Base-by-base conservation (phyloP, 2,888 invertebrate species). In the Drosophila setosimentum region DNA sequence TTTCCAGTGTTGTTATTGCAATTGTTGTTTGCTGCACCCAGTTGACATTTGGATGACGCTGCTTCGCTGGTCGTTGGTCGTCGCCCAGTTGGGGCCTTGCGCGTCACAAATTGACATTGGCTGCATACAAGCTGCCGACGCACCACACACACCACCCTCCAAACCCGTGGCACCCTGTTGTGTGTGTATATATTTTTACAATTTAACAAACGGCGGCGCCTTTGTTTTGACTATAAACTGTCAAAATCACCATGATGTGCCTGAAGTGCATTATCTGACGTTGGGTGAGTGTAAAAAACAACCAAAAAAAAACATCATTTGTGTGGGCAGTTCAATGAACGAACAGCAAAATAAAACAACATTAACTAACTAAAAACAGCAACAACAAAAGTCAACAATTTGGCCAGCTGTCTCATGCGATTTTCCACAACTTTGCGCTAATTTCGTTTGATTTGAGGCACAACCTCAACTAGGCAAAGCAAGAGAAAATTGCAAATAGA, bases 191-290 rank as follows among this genome's bases (percentile, higher is more conserved):
- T 51, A 29, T 48, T 37, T 48, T 63, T 53, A 60, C 62, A 67
- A 67, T 86, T 80, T 77, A 82, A 78, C 85, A 89, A 82, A 72
- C 67, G 69, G 80, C 89, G 90, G 87, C 85, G 80, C 89, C 90
- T 87, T 87, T 87, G 87, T 90, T 87, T 83, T 76, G 82, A 82
- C 78, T 71, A 76, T 72, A 76, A 73, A 76, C 78, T 86, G 83
- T 83, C 86, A 83, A 80, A 83, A 66, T 78, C 86, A 78, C 78
- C 84, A 83, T 86, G 77, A 76, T 64, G 73, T 27, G 53, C 50
- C 65, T 63, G 63, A 68, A 69, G 67, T 80, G 82, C 79, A 82
- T 77, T 80, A 73, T 42, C 42, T 42, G 42, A 3, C 42, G 21
- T 59, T 45, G 29, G 16, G 16, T 51, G 68, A 53, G 63, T 42